Conservation (phyloP, 1,140 invertebrate genomes). For the Sycophila sp. region DNA sequence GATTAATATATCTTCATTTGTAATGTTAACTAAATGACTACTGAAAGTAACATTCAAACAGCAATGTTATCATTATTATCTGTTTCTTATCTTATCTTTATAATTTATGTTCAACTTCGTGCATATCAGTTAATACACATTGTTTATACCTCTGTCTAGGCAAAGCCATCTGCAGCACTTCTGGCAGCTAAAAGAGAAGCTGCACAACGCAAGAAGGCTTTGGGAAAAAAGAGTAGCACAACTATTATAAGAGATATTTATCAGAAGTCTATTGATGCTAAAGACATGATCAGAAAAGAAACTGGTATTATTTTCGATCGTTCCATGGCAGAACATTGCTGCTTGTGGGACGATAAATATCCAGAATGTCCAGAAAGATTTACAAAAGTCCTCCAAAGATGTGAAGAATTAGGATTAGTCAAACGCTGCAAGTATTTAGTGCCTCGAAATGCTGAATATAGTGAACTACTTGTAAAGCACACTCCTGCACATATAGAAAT, state of each 20-base stretch:
- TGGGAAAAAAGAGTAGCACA: conserved; percentile 47
- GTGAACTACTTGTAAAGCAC: conserved; percentile 77
- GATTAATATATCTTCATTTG: not conserved
- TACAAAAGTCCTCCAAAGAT: conserved; percentile 76
- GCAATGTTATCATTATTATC: not conserved
- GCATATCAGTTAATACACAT: not conserved
- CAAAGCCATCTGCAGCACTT: conserved; percentile 57
- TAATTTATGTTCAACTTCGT: not conserved
- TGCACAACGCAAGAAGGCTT: conserved; percentile 48
- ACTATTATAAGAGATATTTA: conserved; percentile 56
- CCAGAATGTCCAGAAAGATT: conserved; percentile 85
- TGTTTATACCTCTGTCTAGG: conserved; percentile 42
- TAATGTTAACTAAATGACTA: not conserved
- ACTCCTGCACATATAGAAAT: conserved; percentile 72
- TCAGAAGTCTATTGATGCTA: conserved; percentile 73
- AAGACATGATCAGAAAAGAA: conserved; percentile 66
- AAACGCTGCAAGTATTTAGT: conserved; percentile 73
- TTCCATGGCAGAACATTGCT: conserved; percentile 80
- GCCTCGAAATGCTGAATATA: conserved; percentile 74
- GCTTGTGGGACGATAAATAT: conserved; percentile 85
- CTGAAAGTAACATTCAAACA: not conserved
- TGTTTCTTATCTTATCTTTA: conserved; percentile 35
- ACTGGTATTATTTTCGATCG: conserved; percentile 85
- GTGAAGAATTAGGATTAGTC: conserved; percentile 77
- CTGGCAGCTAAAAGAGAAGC: conserved; percentile 60